Base-by-base conservation (phyloP, 2,113 vertebrate genomes). In the Cinclus cinclus region DNA sequence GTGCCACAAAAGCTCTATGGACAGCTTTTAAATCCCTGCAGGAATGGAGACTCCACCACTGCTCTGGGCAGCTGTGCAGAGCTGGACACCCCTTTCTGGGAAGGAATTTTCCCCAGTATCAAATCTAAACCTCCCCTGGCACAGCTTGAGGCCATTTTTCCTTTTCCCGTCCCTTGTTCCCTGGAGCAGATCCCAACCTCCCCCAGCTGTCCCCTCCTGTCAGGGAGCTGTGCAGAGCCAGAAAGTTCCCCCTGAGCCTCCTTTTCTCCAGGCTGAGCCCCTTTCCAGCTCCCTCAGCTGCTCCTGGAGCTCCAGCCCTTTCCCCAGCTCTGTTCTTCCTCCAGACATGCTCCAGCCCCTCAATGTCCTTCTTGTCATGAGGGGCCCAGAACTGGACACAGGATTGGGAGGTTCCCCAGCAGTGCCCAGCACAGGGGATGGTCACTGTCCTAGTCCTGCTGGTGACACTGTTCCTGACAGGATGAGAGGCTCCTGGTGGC, bases 111-210 rank as follows among this genome's bases (percentile, higher is more conserved):
- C 46, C 11, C 46, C 50, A 4, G 13, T 53, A 41, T 12, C 20
- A 24, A 22, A 4, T 15, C 30, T 53, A 22, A 89, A 35, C 21
- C 11, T 75, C 24, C 3, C 13, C 16, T 82, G 39, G 7, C 33
- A 11, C 28, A 68, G 0, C 6, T 7, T 46, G 46, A 46, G n/a
- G 24, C 46, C 0, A 0, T 75, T 8, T 52, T 20, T 13, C 1
- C 1, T n/a, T 31, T 10, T 55, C 13, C 77, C 67, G 19, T 74
- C 52, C 3, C 1, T n/a, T n/a, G 44, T 44, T 52, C 23, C 23
- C 19, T 17, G 77, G 14, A 80, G 30, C 49, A 49, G 30, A 71
- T 7, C 58, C 41, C 0, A 0, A 41, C 10, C 27, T 13, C 12
- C 18, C 15, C 13, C 0, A 1, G 13, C 30, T 71, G 27, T 15